These are phyloP conservation scores for Tetragnatha montana DNA, from an alignment of 2,888 invertebrate genomes.

Conservation along the genomic window DNA sequence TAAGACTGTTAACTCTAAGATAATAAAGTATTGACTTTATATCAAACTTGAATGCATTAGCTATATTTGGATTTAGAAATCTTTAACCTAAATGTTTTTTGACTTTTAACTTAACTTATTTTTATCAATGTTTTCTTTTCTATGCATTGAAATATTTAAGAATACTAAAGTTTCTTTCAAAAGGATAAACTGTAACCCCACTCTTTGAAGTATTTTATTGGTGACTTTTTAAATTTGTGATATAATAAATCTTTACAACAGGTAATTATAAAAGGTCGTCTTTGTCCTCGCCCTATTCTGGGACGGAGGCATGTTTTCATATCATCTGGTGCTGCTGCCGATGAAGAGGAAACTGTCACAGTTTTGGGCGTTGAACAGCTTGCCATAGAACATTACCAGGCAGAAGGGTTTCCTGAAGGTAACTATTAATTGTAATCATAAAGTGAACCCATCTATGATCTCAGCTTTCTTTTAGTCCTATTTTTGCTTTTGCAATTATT, in stretches of 20 bases:
- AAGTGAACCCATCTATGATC: too few relatives aligned
- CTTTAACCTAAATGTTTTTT: background rate
- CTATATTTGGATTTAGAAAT: too few relatives aligned
- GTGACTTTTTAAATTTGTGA: background rate
- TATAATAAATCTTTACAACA: constrained; percentile 15
- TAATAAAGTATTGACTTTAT: too few relatives aligned
- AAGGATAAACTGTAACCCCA: too few relatives aligned
- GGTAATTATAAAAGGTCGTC: constrained; percentile 66
- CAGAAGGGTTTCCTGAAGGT: constrained; percentile 78
- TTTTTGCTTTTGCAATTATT: too few relatives aligned
- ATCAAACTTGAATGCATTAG: too few relatives aligned
- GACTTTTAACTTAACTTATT: background rate
- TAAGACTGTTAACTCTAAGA: too few relatives aligned
- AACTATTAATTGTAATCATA: constrained; percentile 31
- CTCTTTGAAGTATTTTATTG: background rate
- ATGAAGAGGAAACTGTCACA: constrained; percentile 75
- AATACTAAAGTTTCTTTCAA: too few relatives aligned
- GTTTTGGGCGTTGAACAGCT: constrained; percentile 80
- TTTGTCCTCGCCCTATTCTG: constrained; percentile 63
- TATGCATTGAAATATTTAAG: too few relatives aligned
- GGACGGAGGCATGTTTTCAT: constrained; percentile 71
- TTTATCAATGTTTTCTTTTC: background rate
- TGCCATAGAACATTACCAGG: constrained; percentile 79
- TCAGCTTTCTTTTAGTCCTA: too few relatives aligned
- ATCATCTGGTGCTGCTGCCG: constrained; percentile 46